Evolutionary conservation across 2,113 vertebrate genomes (phyloP).

Genomic region (Andinoacara biseriatus): DNA sequence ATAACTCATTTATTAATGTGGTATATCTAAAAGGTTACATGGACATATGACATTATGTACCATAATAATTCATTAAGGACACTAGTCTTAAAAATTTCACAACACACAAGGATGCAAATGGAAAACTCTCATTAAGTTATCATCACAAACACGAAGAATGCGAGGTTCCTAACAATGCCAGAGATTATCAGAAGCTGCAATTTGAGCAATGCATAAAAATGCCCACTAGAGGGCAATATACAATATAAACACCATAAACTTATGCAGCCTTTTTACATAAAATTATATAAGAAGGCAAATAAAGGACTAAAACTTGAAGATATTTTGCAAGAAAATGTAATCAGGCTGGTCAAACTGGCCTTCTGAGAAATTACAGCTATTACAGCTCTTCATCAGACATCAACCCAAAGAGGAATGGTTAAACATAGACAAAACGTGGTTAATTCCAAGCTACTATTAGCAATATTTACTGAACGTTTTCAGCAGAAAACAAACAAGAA

Average conservation of each 20-base stretch:
- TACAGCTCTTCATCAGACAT: background rate
- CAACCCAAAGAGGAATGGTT: background rate
- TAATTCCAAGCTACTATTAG: background rate
- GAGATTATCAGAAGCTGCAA: background rate
- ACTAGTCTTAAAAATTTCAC: too few species aligned
- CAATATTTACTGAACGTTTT: background rate
- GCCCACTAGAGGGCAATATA: constrained; percentile 74
- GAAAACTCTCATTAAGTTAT: background rate
- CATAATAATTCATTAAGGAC: too few species aligned
- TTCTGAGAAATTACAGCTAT: background rate
- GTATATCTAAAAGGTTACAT: too few species aligned
- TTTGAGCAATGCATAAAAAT: constrained; percentile 32
- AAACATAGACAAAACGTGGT: background rate
- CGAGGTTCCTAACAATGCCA: background rate
- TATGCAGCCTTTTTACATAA: background rate
- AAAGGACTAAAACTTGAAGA: background rate
- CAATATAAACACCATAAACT: constrained; percentile 21
- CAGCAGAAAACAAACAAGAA: background rate
- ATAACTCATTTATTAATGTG: too few species aligned
- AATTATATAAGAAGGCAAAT: background rate
- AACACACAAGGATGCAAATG: background rate
- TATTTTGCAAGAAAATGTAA: background rate
- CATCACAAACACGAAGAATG: background rate
- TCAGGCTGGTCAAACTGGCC: background rate
- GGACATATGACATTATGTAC: too few species aligned